Evolutionary conservation across 2,113 vertebrate species (phyloP).

Genomic region (Aptenodytes patagonicus): DNA sequence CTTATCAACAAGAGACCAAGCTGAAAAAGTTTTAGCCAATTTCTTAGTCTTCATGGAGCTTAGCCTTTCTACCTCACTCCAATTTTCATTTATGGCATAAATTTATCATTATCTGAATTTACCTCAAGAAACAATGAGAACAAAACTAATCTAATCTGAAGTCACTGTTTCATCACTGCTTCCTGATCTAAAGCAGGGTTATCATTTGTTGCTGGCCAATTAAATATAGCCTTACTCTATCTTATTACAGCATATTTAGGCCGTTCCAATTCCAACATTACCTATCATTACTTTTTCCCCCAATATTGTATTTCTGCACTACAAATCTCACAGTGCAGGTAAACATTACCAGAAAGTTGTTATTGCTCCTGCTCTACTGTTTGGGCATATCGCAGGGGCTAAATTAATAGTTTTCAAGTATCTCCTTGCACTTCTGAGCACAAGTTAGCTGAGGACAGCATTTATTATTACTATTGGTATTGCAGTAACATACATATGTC

Average conservation of each 20-base stretch:
- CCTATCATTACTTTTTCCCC: not conserved
- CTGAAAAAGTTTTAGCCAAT: not conserved
- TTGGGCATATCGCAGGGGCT: not conserved
- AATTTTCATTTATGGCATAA: not conserved
- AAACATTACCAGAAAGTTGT: not conserved
- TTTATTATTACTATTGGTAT: not conserved
- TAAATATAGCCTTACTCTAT: not conserved
- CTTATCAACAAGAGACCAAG: not conserved
- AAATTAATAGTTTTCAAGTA: not conserved
- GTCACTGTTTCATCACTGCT: not conserved
- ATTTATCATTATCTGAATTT: not conserved
- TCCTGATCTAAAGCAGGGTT: not conserved
- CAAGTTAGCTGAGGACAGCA: not conserved
- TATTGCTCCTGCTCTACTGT: not conserved
- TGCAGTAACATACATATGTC: not conserved
- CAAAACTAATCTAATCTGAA: not conserved
- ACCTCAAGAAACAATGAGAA: not conserved
- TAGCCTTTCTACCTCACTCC: not conserved
- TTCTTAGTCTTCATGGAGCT: not conserved
- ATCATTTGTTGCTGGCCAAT: not conserved
- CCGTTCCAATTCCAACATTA: not conserved
- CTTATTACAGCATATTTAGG: not conserved
- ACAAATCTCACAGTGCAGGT: not conserved
- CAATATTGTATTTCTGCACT: not conserved
- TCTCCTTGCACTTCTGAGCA: not conserved